Evolutionary conservation across 2,888 invertebrate genomes (phyloP).

Genomic region (Spodoptera picta): DNA sequence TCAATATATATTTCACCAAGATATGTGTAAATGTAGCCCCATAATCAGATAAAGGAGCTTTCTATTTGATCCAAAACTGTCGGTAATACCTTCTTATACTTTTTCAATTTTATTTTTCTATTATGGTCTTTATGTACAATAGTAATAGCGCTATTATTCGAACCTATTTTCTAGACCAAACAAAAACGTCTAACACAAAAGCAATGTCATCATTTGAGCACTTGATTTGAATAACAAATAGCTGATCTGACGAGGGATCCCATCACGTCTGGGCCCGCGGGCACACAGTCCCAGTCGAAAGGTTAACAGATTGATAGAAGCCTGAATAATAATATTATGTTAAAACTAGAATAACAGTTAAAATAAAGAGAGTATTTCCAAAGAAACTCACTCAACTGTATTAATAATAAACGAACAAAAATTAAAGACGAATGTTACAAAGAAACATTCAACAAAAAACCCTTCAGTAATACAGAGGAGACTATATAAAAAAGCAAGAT

Average conservation of each 20-base stretch:
- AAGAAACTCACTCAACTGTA: slow-evolving; percentile 9
- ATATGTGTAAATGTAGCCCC: no score
- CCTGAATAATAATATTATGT: slow-evolving; percentile 15
- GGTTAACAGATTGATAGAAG: slow-evolving; percentile 15
- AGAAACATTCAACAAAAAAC: slow-evolving; percentile 10
- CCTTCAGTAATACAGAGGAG: slow-evolving; percentile 10
- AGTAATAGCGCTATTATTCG: neutral
- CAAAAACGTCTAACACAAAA: slow-evolving; percentile 4
- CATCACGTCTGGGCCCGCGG: slow-evolving; percentile 12
- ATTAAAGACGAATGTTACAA: slow-evolving; percentile 13
- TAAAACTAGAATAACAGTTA: slow-evolving; percentile 17
- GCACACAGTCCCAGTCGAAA: slow-evolving; percentile 7
- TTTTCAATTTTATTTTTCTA: no score
- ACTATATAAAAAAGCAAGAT: slow-evolving; percentile 28
- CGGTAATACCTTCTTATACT: no score
- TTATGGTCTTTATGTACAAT: no score
- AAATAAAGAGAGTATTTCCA: slow-evolving; percentile 19
- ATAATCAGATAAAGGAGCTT: no score
- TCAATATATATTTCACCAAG: no score
- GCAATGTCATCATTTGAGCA: slow-evolving; percentile 19
- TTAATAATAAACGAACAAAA: slow-evolving; percentile 2
- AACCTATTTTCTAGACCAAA: slow-evolving; percentile 1
- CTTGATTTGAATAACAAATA: slow-evolving; percentile 30
- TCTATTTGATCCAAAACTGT: no score
- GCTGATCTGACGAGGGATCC: slow-evolving; percentile 3